Conservation (phyloP, 2,113 vertebrate genomes). For the Xenopus laevis region DNA sequence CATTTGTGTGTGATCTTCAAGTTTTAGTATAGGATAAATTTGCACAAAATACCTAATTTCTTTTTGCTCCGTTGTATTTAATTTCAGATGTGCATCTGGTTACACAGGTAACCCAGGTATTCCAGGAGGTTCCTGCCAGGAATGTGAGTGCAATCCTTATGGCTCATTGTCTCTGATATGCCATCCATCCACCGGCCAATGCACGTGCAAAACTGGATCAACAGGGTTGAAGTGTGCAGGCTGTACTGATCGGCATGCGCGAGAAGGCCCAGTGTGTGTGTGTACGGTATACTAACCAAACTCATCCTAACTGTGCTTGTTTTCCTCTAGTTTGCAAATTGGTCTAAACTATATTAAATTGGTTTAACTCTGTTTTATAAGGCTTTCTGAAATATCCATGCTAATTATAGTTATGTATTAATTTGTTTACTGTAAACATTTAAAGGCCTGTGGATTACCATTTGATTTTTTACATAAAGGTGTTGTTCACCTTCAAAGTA, state of each 20-base stretch:
- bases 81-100: slow-evolving; percentile 80
- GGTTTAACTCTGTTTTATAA: no score
- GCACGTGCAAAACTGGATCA: slow-evolving; percentile 82
- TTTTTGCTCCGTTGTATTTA: not conserved
- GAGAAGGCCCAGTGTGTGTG: slow-evolving; percentile 75
- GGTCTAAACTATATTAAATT: no score
- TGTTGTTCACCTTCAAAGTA: no score
- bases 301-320: slow-evolving; percentile 14
- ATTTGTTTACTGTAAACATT: no score
- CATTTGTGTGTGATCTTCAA: no score
- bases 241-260: slow-evolving; percentile 90
- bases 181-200: slow-evolving; percentile 78
- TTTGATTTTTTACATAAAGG: no score
- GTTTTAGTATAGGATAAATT: no score
- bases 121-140: slow-evolving; percentile 82
- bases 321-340: not conserved
- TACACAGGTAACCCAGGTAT: slow-evolving; percentile 78
- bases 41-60: no score
- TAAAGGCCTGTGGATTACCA: no score
- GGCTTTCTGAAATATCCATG: no score
- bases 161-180: slow-evolving; percentile 81
- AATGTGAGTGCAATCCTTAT: slow-evolving; percentile 91
- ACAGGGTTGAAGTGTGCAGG: slow-evolving; percentile 81
- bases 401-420: no score
- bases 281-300: slow-evolving; percentile 82